These are phyloP conservation scores for Cheilosia urbana DNA, from an alignment of 2,888 invertebrate species.

Conservation along the genomic window DNA sequence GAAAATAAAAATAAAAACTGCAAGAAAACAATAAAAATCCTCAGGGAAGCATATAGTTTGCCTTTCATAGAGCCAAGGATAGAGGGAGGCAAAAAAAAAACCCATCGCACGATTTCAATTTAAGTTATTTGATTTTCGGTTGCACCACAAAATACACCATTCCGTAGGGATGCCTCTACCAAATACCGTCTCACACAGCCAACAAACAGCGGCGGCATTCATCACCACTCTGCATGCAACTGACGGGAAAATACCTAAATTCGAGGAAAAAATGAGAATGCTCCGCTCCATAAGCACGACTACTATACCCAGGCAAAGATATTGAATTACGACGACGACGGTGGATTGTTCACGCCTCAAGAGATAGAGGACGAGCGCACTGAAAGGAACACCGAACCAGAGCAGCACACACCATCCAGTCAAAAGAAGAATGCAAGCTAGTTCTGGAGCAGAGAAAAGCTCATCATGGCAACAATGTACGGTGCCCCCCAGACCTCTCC, in stretches of 20 bases:
- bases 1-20: slow-evolving; percentile 34
- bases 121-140: slow-evolving; percentile 75
- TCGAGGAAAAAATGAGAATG: not conserved
- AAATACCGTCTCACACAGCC: slow-evolving; percentile 13
- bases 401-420: slow-evolving; percentile 15
- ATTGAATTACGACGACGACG: slow-evolving; percentile 73
- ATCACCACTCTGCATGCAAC: slow-evolving; percentile 72
- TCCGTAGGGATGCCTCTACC: slow-evolving; percentile 24
- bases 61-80: slow-evolving; percentile 5
- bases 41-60: slow-evolving; percentile 18
- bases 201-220: slow-evolving; percentile 58
- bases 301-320: slow-evolving; percentile 38
- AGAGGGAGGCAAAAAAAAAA: slow-evolving; percentile 8
- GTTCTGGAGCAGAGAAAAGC: slow-evolving; percentile 40
- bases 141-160: slow-evolving; percentile 61
- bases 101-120: slow-evolving; percentile 74
- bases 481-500: not conserved
- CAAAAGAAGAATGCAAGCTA: slow-evolving; percentile 11
- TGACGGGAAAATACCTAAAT: slow-evolving; percentile 70
- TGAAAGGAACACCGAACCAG: slow-evolving; percentile 49
- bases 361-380: slow-evolving; percentile 66
- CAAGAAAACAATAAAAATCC: slow-evolving; percentile 10
- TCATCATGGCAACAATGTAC: slow-evolving; percentile 68
- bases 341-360: slow-evolving; percentile 73
- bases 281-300: not conserved